These are phyloP conservation scores for Platysteira castanea DNA, from an alignment of 2,113 vertebrate genomes.

Conservation along the genomic window DNA sequence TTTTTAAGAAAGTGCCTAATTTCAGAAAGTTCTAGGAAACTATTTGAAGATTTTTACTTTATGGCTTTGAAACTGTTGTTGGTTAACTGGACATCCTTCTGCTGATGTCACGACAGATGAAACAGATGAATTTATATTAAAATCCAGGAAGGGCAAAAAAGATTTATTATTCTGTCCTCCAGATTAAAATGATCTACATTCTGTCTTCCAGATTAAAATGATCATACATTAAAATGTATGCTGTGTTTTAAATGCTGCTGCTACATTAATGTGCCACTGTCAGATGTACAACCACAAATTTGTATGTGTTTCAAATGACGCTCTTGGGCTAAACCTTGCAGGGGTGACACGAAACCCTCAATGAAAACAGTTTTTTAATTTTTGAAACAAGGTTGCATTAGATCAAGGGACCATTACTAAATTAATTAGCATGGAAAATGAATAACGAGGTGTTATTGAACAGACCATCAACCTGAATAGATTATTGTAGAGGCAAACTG, in stretches of 20 bases:
- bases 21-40: not conserved
- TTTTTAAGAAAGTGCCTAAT: not conserved
- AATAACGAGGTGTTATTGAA: not conserved
- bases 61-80: not conserved
- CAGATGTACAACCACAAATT: not conserved
- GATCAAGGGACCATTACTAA: not conserved
- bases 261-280: not conserved
- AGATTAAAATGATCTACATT: not conserved
- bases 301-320: not conserved
- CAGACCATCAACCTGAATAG: not conserved
- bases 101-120: accelerated
- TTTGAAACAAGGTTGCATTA: not conserved
- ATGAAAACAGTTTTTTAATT: not conserved
- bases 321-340: not conserved
- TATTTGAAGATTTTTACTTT: not conserved
- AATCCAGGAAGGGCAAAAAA: not conserved
- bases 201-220: not conserved
- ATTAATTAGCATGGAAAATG: not conserved
- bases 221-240: no score
- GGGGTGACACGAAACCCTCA: not conserved
- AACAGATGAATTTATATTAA: not conserved
- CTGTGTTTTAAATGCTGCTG: not conserved
- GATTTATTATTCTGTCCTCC: not conserved
- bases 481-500: not conserved
- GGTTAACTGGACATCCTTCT: not conserved